Evolutionary conservation across 2,888 invertebrate species (phyloP).

Genomic region (Xanthia icteritia): DNA sequence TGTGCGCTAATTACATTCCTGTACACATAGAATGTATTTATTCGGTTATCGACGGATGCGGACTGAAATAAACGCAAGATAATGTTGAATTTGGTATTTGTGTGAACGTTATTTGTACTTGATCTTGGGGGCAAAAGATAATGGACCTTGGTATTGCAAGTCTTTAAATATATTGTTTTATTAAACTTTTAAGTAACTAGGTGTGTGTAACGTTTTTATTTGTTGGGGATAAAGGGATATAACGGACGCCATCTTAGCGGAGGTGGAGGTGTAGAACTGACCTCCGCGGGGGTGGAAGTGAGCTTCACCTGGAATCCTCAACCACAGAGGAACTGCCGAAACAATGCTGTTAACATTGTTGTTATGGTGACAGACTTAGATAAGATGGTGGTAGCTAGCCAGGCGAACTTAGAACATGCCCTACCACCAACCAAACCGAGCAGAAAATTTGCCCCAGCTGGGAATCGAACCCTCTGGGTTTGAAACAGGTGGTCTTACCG

Average conservation of each 20-base stretch:
- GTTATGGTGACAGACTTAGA: no score
- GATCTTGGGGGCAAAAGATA: conserved; percentile 1
- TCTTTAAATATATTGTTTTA: neutral
- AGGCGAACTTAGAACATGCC: no score
- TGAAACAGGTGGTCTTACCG: no score
- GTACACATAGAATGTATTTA: conserved; percentile 27
- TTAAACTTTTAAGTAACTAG: neutral
- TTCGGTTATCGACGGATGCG: conserved; percentile 25
- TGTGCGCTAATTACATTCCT: conserved; percentile 48
- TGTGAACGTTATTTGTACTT: conserved; percentile 22
- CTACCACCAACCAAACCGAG: no score
- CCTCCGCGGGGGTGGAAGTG: neutral
- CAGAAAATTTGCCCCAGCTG: no score
- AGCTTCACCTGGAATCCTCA: no score
- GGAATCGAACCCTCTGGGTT: no score
- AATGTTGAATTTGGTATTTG: neutral
- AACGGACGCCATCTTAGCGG: neutral
- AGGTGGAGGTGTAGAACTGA: neutral
- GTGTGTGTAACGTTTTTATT: neutral
- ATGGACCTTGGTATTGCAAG: neutral
- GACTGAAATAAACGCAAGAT: conserved; percentile 25
- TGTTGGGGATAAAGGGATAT: neutral
- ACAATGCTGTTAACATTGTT: no score
- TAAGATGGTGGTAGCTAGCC: no score
- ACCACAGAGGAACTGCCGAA: no score